Percentiles rank a stretch among this genome's conserved stretches.
Evolutionary conservation across 2,888 invertebrate genomes (phyloP).

Genomic region (Melanotus villosus): DNA sequence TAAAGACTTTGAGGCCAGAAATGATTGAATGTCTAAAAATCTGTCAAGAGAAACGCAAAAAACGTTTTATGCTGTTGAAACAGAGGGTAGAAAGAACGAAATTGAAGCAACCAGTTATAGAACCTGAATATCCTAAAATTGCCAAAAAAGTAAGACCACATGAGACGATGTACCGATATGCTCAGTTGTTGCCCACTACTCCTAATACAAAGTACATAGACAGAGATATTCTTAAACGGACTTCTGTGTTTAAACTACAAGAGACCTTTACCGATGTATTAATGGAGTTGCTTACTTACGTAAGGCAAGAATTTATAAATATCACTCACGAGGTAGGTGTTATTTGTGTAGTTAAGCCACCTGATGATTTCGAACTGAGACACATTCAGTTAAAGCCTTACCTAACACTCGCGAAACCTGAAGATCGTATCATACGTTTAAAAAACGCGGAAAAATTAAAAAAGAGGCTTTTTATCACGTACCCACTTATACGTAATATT

Average conservation of each 20-base stretch:
- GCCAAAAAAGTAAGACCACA: conserved; percentile 59
- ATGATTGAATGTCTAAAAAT: too few species aligned
- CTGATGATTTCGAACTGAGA: conserved; percentile 70
- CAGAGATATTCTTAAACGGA: conserved; percentile 72
- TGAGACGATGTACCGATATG: conserved; percentile 72
- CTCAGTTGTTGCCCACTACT: conserved; percentile 73
- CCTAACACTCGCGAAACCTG: conserved; percentile 75
- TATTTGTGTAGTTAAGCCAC: conserved; percentile 74
- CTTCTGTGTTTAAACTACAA: conserved; percentile 73
- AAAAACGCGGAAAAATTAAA: conserved; percentile 72
- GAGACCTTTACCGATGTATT: conserved; percentile 72
- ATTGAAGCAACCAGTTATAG: conserved; percentile 39
- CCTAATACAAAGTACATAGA: conserved; percentile 76
- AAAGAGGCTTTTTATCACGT: conserved; percentile 73
- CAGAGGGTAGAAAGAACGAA: neutral
- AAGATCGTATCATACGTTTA: conserved; percentile 73
- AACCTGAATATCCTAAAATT: conserved; percentile 61
- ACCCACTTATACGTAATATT: conserved; percentile 76
- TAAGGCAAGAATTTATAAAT: conserved; percentile 73
- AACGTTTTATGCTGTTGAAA: neutral
- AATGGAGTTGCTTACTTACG: conserved; percentile 71
- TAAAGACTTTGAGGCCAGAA: too few species aligned
- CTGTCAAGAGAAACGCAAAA: too few species aligned
- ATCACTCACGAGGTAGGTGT: conserved; percentile 77
- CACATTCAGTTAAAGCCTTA: conserved; percentile 66